Percentiles rank a stretch among this genome's conserved stretches.
phyloP scores from a whole-genome alignment of 2,113 vertebrate genomes.

The Gasterosteus nipponicus region DNA sequence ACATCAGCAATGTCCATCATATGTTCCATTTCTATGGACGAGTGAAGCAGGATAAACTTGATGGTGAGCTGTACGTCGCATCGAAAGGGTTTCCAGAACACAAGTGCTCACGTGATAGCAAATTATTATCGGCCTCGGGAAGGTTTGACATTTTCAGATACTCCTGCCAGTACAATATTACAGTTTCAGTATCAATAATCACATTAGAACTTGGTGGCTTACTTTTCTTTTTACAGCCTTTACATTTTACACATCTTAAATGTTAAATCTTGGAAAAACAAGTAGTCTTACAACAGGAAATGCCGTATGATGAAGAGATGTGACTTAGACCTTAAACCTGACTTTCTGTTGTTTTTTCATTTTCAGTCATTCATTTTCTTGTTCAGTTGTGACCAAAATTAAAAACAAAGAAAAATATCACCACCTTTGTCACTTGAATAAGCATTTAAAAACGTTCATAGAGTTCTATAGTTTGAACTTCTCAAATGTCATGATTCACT shows the following conservation, averaged over 20 bases:
- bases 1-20: not conserved
- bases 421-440: not conserved
- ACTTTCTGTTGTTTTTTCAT: not conserved
- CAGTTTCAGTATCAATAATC: conserved; percentile 1
- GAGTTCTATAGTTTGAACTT: no score
- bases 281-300: conserved; percentile 1
- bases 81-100: not conserved
- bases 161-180: not conserved
- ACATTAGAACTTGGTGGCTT: not conserved
- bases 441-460: not conserved
- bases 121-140: not conserved
- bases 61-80: no score
- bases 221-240: not conserved
- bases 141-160: not conserved
- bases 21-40: not conserved
- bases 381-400: not conserved
- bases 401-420: not conserved
- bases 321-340: not conserved
- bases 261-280: not conserved
- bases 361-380: not conserved
- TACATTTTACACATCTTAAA: not conserved
- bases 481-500: no score
- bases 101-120: not conserved
- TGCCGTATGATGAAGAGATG: not conserved
- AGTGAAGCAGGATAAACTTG: not conserved